Base-by-base conservation (phyloP, 2,797 vertebrate species). In the Pseudomugil gertrudae region DNA sequence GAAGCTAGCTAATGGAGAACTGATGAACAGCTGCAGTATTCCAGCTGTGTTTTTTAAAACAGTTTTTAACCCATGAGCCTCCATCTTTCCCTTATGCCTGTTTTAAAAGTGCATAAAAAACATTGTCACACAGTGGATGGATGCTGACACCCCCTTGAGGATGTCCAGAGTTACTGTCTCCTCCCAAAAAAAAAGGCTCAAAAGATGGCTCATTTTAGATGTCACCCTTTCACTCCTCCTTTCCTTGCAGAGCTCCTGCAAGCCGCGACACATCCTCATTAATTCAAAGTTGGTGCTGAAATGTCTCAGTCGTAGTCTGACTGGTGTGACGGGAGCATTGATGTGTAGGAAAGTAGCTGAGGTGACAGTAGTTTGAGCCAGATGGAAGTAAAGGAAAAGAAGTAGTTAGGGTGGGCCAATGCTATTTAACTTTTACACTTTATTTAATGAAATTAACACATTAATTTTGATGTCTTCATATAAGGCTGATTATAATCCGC, bases 1-100 rank as follows among this genome's bases (percentile, higher is more conserved):
- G 74, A 19, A 17, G 38, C 17, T 77, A 80, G 70, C 66, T 63
- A 72, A 77, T 67, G 63, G 66, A 72, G 66, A 77, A 65, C 80
- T 75, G 72, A 87, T 84, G 59, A 76, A 55, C 74, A 87, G 64
- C 76, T 82, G 74, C 63, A 87, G 72, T 53, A 30, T 24, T 84
- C 79, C 81, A 85, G 88, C 84, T 86, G 72, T 85, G 84, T 56
- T 84, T 72, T 54, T 56, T 38, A 3, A 19, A 14, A 13, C 3
- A 15, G 52, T 64, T 69, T 55, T 58, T 47, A 57, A 13, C 62
- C 45, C n/a, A 0, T 24, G 56, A 38, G 6, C 13, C 36, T 61
- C 48, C 53, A n/a, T 74, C 66, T 70, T 57, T 10, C 15, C 17
- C 61, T 32, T 51, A 52, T 5, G 15, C 55, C 54, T 14, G 24